Evolutionary conservation across 2,113 vertebrate species (phyloP), one percentile per base, ranked within the genome.

Genomic region (Copsychus sechellarum): DNA sequence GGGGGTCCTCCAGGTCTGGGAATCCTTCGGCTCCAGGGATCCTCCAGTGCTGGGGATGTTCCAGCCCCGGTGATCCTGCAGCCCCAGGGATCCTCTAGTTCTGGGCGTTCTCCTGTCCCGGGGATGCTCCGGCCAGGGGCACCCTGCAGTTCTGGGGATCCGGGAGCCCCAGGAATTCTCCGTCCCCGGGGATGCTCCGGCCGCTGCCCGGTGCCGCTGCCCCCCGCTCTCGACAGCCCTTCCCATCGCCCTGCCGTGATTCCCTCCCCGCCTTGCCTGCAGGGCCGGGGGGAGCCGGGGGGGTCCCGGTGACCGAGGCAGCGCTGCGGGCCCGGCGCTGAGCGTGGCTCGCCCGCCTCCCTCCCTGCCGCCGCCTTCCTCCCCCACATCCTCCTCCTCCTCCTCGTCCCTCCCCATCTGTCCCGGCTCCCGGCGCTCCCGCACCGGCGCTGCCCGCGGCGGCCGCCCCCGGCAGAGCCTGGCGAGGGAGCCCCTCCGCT

Each of bases 81-180:
- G 33, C 1, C 4, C 14, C 5, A 3, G 22, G 26, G 23, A 7
- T 24, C 25, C 26, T 18, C 14, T 9, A 12, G 16, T 5, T 2
- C 42, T 5, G 12, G 34, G 8, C 9, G 7, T 12, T 9, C 10
- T 51, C 13, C 8, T 5, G 11, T 3, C 6, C 31, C 2, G 5
- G 31, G 4, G 33, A 23, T 23, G 9, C 40, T 19, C 29, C 23
- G 4, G 21, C 43, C 16, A 18, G 6, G 50, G 15, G 4, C 15
- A 8, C 12, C 43, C 29, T 70, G 24, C 43, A 42, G 24, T 26
- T 16, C 13, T 15, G 15, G 28, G 28, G 21, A 29, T 20, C 25
- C 56, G 20, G 8, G 28, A 31, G 8, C 6, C 33, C 22, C 25
- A 5, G 65, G 29, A 7, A n/a, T 57, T 4, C 60, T 57, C 61